Percentiles rank a stretch among this genome's conserved stretches.
Evolutionary conservation across 2,888 invertebrate species (phyloP).

Genomic region (Drosophila nigricruria): DNA sequence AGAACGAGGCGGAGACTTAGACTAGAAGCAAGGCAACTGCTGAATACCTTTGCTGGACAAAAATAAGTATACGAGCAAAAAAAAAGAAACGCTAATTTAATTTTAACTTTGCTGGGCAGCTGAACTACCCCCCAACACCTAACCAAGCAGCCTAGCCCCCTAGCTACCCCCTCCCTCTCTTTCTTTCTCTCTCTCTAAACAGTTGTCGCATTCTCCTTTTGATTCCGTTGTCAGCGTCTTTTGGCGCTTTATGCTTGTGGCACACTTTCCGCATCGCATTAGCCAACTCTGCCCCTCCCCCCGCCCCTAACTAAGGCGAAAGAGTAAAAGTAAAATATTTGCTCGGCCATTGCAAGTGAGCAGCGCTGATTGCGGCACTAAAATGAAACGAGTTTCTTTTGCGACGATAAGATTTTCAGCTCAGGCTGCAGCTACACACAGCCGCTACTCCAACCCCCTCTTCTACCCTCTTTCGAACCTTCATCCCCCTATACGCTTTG

Average conservation of each 20-base stretch:
- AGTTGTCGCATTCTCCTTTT: slow-evolving; percentile 49
- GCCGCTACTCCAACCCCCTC: background rate
- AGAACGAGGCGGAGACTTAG: background rate
- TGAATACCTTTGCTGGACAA: slow-evolving; percentile 41
- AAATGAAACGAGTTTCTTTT: slow-evolving; percentile 72
- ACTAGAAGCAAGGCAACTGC: slow-evolving; percentile 16
- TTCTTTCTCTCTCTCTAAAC: background rate
- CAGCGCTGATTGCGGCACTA: slow-evolving; percentile 79
- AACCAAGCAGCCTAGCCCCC: background rate
- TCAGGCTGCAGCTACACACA: slow-evolving; percentile 5
- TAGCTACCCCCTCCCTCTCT: too few species aligned
- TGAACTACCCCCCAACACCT: background rate
- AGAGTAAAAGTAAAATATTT: slow-evolving; percentile 80
- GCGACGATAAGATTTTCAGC: slow-evolving; percentile 69
- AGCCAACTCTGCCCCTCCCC: slow-evolving; percentile 18
- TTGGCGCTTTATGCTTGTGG: slow-evolving; percentile 63
- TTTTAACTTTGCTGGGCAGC: slow-evolving; percentile 68
- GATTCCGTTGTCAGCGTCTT: slow-evolving; percentile 74
- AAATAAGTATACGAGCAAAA: slow-evolving; percentile 2
- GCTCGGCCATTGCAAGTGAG: slow-evolving; percentile 77
- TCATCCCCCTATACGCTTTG: background rate
- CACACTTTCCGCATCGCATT: slow-evolving; percentile 74
- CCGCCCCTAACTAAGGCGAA: slow-evolving; percentile 37
- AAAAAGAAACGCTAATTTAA: slow-evolving; percentile 70
- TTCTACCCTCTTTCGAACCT: background rate